These are phyloP conservation scores for Apoderus coryli DNA, from an alignment of 2,888 invertebrate species.

Conservation along the genomic window DNA sequence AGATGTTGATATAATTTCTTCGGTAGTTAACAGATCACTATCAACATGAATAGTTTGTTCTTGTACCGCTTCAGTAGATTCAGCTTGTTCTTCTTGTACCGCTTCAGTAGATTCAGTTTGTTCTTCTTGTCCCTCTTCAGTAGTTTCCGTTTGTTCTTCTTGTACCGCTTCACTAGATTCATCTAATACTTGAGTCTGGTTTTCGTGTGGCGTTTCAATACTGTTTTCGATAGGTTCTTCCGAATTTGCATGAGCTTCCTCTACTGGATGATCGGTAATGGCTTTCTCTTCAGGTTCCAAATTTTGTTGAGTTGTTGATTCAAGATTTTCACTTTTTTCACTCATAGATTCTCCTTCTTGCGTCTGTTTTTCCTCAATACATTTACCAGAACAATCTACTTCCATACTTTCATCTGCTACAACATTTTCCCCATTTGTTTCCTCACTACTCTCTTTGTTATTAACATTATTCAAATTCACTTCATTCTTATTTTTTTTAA, in stretches of 20 bases:
- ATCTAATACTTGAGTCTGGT: constrained; percentile 1
- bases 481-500: too few relatives aligned
- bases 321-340: neutral
- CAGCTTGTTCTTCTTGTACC: constrained; percentile 3
- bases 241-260: constrained; percentile 2
- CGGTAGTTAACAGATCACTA: neutral
- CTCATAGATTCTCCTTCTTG: constrained; percentile 7
- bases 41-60: constrained; percentile 1
- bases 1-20: too few relatives aligned
- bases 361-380: constrained; percentile 1
- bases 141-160: constrained; percentile 1
- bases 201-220: constrained; percentile 2
- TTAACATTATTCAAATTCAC: too few relatives aligned
- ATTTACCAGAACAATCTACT: constrained; percentile 15
- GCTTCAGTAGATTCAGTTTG: neutral
- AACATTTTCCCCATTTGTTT: constrained; percentile 6
- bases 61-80: constrained; percentile 1
- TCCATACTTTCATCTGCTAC: constrained; percentile 17
- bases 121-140: constrained; percentile 4
- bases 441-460: constrained; percentile 3
- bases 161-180: constrained; percentile 5
- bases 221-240: neutral
- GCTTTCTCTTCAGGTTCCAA: neutral
- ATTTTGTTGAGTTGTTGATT: neutral
- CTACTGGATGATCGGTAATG: constrained; percentile 4